These are phyloP conservation scores for Drosophila rellima DNA, from an alignment of 2,888 invertebrate species.

Conservation along the genomic window DNA sequence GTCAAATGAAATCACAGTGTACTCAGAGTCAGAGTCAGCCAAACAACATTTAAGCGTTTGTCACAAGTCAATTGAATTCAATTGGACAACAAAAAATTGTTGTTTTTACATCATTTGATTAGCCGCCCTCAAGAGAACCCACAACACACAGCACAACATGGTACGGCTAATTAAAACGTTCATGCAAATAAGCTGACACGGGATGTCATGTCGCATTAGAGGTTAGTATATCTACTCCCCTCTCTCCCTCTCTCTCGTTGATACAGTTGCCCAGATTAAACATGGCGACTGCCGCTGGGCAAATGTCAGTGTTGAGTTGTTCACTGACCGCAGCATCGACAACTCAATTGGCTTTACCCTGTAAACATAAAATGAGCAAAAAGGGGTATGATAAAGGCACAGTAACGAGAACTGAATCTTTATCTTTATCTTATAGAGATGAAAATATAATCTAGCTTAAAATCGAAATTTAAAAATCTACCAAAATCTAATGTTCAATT, in stretches of 20 bases:
- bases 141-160: conserved; percentile 27
- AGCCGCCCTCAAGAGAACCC: conserved; percentile 42
- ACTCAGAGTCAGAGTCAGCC: conserved; percentile 17
- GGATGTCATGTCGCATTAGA: conserved; percentile 47
- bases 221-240: conserved; percentile 36
- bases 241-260: background rate
- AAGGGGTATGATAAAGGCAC: background rate
- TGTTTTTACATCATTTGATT: conserved; percentile 57
- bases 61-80: conserved; percentile 73
- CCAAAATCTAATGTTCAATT: no score
- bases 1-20: conserved; percentile 35
- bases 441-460: no score
- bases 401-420: background rate
- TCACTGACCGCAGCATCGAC: conserved; percentile 44
- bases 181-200: conserved; percentile 69
- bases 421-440: no score
- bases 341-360: conserved; percentile 54
- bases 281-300: conserved; percentile 47
- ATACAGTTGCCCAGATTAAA: conserved; percentile 60
- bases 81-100: conserved; percentile 47
- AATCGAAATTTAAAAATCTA: no score
- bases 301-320: conserved; percentile 43
- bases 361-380: background rate
- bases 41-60: conserved; percentile 37
- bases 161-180: conserved; percentile 72